Base-by-base conservation (phyloP, 2,888 invertebrate genomes). In the Thelaira solivaga region DNA sequence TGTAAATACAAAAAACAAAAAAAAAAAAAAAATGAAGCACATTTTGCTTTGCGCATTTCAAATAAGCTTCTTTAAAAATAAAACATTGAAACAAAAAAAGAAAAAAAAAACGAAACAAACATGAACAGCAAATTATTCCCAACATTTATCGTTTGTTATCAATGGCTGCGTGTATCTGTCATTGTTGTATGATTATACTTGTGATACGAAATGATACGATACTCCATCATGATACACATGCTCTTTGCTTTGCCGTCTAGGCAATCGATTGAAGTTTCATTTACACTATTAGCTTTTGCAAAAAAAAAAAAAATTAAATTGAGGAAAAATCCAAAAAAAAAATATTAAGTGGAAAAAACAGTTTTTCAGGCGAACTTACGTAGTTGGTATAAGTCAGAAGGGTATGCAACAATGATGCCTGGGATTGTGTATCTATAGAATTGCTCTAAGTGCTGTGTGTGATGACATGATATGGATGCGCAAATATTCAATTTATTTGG, bases 121-220 rank as follows among this genome's bases (percentile, higher is more conserved):
- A 65, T 59, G 51, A 75, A 75, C 68, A 57, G 75, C 47, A 69
- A 75, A 74, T 80, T 76, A 71, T 74, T 74, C 61, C 55, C 61
- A 65, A 49, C 73, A 69, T 74, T 72, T 76, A 76, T 76, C 69
- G 68, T 76, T 20, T 74, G 81, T 74, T 80, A 80, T 80, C 80
- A 80, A 76, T 77, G 45, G 85, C 83, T 83, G 84, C 83, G 83
- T 84, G 86, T 76, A 73, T 68, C 76, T 81, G 80, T 81, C 76
- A 80, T 72, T 81, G 80, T 81, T 51, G 61, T 71, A 72, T 68
- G 76, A 76, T 71, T 49, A 41, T 47, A 75, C n/a, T n/a, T 62
- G 49, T 43, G 68, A 69, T 75, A 69, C 36, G 68, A 68, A 24
- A 49, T 59, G 51, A 59, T 76, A 69, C 69, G 64, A 47, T 55